Conservation (phyloP, 2,113 vertebrate species). For the Chauna torquata region DNA sequence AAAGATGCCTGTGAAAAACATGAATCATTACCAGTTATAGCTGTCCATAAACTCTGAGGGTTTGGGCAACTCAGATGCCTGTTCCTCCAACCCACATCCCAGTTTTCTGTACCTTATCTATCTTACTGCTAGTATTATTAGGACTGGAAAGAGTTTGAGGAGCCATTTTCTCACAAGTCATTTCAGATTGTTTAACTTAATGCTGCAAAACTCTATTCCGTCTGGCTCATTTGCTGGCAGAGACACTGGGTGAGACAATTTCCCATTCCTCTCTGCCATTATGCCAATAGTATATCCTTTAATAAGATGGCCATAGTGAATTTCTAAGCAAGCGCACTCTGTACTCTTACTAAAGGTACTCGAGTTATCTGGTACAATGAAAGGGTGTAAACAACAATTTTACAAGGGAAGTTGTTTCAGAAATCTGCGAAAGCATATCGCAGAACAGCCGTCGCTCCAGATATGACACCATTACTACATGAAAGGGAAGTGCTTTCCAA, state of each 20-base stretch:
- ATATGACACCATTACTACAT: neutral
- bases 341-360: neutral
- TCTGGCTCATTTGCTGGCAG: neutral
- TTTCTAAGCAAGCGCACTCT: neutral
- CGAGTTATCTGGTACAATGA: neutral
- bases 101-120: neutral
- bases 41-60: neutral
- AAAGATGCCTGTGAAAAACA: neutral
- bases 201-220: neutral
- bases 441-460: neutral
- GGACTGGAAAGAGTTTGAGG: neutral
- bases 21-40: neutral
- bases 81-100: accelerated
- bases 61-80: accelerated
- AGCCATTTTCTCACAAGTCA: neutral
- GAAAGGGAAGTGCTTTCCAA: neutral
- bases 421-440: neutral
- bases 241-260: neutral
- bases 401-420: neutral
- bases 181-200: neutral
- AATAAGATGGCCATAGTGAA: neutral
- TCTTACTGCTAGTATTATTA: neutral
- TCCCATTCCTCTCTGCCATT: neutral
- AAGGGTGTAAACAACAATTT: neutral
- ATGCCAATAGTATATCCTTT: neutral